phyloP scores from a whole-genome alignment of 1,140 invertebrate species.

The Centruroides vittatus region DNA sequence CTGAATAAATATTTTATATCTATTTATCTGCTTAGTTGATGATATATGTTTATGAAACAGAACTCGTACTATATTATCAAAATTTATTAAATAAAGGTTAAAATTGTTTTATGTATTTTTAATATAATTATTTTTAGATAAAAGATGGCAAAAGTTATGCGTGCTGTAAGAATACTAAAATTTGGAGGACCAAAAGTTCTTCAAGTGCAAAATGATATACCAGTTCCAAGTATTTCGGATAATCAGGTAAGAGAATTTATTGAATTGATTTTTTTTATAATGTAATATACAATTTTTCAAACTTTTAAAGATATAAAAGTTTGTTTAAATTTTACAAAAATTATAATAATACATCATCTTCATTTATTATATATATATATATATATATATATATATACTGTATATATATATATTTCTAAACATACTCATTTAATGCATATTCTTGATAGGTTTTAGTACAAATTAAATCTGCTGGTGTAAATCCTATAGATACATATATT shows the following conservation, averaged over 20 bases:
- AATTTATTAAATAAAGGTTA: background rate
- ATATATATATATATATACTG: too few relatives aligned
- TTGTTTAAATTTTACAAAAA: too few relatives aligned
- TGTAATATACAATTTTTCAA: too few relatives aligned
- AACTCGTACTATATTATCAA: background rate
- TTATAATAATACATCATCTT: too few relatives aligned
- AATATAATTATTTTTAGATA: background rate
- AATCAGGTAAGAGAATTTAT: constrained; percentile 19
- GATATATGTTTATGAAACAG: too few relatives aligned
- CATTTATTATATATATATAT: too few relatives aligned
- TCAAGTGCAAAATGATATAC: constrained; percentile 23
- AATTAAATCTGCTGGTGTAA: constrained; percentile 37
- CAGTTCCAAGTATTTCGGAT: constrained; percentile 23
- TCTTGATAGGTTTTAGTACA: constrained; percentile 33
- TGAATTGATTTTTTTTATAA: too few relatives aligned
- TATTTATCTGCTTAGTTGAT: too few relatives aligned
- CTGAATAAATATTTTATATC: too few relatives aligned
- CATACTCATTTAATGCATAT: too few relatives aligned
- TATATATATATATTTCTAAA: too few relatives aligned
- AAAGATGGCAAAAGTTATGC: constrained; percentile 20
- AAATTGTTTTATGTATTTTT: background rate
- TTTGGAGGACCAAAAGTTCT: constrained; percentile 29
- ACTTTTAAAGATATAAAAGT: too few relatives aligned
- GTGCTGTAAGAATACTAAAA: constrained; percentile 25
- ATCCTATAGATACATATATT: constrained; percentile 46